Conservation (phyloP, 2,888 invertebrate species). For the Eilema sororculum region DNA sequence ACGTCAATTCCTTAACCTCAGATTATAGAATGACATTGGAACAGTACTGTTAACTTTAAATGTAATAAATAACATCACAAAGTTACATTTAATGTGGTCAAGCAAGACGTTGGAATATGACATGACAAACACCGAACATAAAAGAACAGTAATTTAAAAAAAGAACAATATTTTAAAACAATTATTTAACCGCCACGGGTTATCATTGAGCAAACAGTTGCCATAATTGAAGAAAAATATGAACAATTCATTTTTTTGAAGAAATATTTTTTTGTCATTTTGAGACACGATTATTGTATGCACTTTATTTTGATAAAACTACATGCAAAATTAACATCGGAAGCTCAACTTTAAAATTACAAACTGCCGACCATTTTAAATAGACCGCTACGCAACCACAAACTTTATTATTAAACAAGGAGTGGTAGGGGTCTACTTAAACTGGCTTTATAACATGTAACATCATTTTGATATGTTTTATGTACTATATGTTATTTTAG, state of each 20-base stretch:
- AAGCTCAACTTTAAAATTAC: conserved; percentile 71
- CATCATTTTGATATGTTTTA: conserved; percentile 82
- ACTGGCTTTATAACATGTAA: conserved; percentile 63
- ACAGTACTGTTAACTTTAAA: conserved; percentile 17
- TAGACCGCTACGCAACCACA: conserved; percentile 48
- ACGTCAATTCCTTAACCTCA: conserved; percentile 35
- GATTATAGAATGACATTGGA: conserved; percentile 24
- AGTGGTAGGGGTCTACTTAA: conserved; percentile 48
- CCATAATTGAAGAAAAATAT: conserved; percentile 70
- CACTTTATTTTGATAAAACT: conserved; percentile 62
- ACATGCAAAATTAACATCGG: conserved; percentile 78
- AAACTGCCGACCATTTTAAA: conserved; percentile 55
- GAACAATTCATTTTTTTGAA: conserved; percentile 55
- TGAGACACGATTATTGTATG: conserved; percentile 75
- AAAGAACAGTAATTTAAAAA: conserved; percentile 52
- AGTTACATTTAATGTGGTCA: conserved; percentile 19
- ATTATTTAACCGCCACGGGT: conserved; percentile 56
- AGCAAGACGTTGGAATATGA: conserved; percentile 32
- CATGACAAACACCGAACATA: conserved; percentile 52
- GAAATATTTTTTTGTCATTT: conserved; percentile 71
- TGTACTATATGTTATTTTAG: conserved; percentile 82
- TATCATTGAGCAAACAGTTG: conserved; percentile 79
- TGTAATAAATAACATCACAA: conserved; percentile 12
- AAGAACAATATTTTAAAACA: conserved; percentile 46
- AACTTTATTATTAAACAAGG: conserved; percentile 44